Evolutionary conservation across 2,888 invertebrate species (phyloP), one percentile per base, ranked within the genome.

Genomic region (Erpobdella octoculata): DNA sequence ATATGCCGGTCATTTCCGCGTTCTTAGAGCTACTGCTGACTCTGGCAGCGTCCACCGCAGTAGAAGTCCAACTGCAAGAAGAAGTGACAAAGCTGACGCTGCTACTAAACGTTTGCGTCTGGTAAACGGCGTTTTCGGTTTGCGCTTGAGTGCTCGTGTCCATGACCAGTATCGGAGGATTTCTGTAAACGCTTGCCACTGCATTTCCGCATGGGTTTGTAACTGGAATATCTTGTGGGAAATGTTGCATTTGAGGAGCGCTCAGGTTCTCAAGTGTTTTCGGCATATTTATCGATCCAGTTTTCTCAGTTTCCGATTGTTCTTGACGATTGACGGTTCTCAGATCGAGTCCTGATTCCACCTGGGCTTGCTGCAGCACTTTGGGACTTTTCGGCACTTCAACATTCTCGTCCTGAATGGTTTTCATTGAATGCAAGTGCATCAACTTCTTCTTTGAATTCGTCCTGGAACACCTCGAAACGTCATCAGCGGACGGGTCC

Each of bases 401-500:
- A 12, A 18, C 0, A 12, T 58, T 37, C 3, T 69, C 69, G 58
- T 69, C 28, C 4, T 69, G 58, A 31, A 69, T 48, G 25, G 69
- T 41, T 18, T 69, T 69, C 69, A 69, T 69, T 18, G 46, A 35
- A 35, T 69, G 69, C 18, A 69, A 25, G 33, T 69, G 69, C 69
- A 69, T 69, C 69, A 69, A 58, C 21, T 69, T 69, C n/a, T 69
- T 69, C 21, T 41, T 31, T n/a, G 69, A 69, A 35, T 46, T 69
- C 28, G 69, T 69, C n/a, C 69, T 31, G 21, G 48, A 33, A 58
- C 48, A n/a, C 28, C 3, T 35, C 18, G 31, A n/a, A 33, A n/a
- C 12, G 2, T 62, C 33, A 31, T 31, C 33, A 35, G 15, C 5
- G 5, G 62, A 33, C 35, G n/a, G n/a, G 33, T 28, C 9, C 33